Percentiles rank a stretch among this genome's conserved stretches.
These are phyloP conservation scores for Ariolimax columbianus DNA, from an alignment of 2,888 invertebrate genomes.

Conservation along the genomic window DNA sequence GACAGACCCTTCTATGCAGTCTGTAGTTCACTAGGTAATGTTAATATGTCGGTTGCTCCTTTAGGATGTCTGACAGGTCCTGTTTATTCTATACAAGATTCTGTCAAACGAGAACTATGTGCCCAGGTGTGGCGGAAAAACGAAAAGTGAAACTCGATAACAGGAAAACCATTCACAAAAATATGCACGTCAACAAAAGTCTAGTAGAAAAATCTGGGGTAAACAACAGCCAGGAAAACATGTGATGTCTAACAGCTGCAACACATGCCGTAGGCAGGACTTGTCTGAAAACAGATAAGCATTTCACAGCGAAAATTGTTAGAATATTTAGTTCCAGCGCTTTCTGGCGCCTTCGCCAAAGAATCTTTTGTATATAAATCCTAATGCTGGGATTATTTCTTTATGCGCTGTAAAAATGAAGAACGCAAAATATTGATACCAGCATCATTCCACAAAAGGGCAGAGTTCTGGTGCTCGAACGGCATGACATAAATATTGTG, in stretches of 20 bases:
- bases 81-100: background rate
- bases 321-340: background rate
- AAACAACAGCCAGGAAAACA: background rate
- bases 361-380: slow-evolving; percentile 1
- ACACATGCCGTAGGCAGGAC: background rate
- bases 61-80: background rate
- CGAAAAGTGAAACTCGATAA: background rate
- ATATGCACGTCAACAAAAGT: background rate
- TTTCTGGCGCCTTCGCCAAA: background rate
- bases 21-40: too few species aligned
- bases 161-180: background rate
- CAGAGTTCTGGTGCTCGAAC: background rate
- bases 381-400: background rate
- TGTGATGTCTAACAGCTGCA: background rate
- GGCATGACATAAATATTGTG: background rate
- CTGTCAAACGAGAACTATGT: background rate
- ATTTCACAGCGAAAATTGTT: background rate
- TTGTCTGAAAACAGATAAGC: background rate
- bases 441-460: background rate
- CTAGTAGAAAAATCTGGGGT: background rate
- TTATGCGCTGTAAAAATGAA: background rate
- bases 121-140: background rate
- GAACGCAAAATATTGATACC: background rate
- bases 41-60: too few species aligned
- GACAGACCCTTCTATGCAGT: too few species aligned